phyloP scores from a whole-genome alignment of 1,140 invertebrate genomes.

The Lepidurus packardi region DNA sequence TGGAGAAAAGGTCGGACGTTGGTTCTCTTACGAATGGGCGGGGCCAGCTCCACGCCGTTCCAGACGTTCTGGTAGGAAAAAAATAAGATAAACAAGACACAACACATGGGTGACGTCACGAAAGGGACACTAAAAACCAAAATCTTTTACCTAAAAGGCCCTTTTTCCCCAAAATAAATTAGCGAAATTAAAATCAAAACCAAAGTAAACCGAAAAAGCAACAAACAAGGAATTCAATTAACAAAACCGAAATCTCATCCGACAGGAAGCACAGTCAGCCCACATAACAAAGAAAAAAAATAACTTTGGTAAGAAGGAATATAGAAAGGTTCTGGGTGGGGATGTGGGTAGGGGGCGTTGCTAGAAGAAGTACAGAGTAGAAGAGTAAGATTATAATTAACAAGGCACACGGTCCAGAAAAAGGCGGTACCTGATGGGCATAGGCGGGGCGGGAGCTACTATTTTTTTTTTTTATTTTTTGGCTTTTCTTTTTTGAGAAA shows the following conservation, averaged over 20 bases:
- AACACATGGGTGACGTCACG: slow-evolving; percentile 12
- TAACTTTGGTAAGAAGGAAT: not conserved
- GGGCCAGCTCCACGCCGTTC: slow-evolving; percentile 16
- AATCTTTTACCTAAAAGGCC: not conserved
- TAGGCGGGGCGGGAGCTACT: slow-evolving; percentile 15
- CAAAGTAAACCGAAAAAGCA: not conserved
- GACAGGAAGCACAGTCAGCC: not conserved
- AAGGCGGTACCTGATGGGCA: slow-evolving; percentile 31
- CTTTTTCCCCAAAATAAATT: not conserved
- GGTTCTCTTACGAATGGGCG: not conserved
- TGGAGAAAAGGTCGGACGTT: not conserved
- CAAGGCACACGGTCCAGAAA: slow-evolving; percentile 11
- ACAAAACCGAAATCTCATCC: not conserved
- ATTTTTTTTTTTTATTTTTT: slow-evolving; percentile 56
- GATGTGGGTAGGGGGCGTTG: not conserved
- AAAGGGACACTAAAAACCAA: not conserved
- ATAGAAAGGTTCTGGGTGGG: slow-evolving; percentile 21
- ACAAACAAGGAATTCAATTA: not conserved
- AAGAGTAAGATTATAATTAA: not conserved
- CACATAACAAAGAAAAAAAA: not conserved
- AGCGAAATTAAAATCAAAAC: too few relatives aligned
- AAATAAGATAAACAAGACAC: not conserved
- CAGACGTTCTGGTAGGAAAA: slow-evolving; percentile 2
- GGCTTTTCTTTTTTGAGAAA: slow-evolving; percentile 64
- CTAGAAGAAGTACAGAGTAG: not conserved